Evolutionary conservation across 2,113 vertebrate genomes (phyloP).

Genomic region (Aphyosemion australe): DNA sequence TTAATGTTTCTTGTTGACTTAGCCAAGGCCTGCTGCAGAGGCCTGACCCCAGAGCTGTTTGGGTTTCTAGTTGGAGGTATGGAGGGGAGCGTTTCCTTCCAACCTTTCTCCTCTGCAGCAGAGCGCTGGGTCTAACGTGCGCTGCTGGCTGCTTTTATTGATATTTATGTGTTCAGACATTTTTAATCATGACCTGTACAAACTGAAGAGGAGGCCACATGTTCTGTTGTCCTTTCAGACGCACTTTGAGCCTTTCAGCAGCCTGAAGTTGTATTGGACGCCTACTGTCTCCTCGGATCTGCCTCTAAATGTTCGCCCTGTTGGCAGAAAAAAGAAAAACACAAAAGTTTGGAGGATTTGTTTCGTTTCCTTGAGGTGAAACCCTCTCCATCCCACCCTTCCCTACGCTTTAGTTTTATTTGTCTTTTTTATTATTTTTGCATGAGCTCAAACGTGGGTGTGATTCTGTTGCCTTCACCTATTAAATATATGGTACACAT

Average conservation of each 20-base stretch:
- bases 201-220: constrained; percentile 63
- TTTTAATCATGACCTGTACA: constrained; percentile 73
- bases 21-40: constrained; percentile 68
- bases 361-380: constrained; percentile 31
- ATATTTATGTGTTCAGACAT: constrained; percentile 68
- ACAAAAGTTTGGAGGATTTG: constrained; percentile 10
- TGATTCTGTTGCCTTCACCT: not conserved
- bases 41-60: constrained; percentile 74
- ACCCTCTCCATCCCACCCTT: no score
- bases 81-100: constrained; percentile 53
- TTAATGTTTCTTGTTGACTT: constrained; percentile 78
- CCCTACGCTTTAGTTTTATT: not conserved
- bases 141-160: constrained; percentile 43
- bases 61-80: constrained; percentile 74
- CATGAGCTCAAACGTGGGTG: not conserved
- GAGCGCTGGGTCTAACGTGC: constrained; percentile 20
- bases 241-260: constrained; percentile 68
- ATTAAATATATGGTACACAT: not conserved
- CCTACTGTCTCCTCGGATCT: constrained; percentile 47
- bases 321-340: not conserved
- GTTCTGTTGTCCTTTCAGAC: constrained; percentile 62
- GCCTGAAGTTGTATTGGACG: constrained; percentile 51
- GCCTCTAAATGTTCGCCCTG: constrained; percentile 70
- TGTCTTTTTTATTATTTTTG: not conserved
- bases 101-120: constrained; percentile 43